Evolutionary conservation across 1,140 invertebrate species (phyloP), one percentile per base, ranked within the genome.

Genomic region (Capitella teleta): DNA sequence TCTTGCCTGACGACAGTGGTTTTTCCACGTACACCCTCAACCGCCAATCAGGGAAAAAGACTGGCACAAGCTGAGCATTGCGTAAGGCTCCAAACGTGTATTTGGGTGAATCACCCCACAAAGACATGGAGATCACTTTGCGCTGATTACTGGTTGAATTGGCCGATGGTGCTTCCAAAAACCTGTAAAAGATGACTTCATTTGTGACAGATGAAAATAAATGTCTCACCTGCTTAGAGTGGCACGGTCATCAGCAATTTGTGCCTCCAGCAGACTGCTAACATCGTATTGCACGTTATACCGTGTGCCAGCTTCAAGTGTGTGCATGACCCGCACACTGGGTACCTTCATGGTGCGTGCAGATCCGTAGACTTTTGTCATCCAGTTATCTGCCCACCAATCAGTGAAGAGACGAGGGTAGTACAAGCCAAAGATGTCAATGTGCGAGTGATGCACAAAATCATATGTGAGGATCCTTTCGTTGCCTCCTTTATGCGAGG

Each of bases 321-420:
- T 52, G 32, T 52, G 51, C 18, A 47, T 47, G 16, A 52, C 24
- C 16, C 44, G 14, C 8, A 52, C 51, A 25, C 34, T 47, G 1
- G 51, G 51, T 10, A 52, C 32, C 25, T 46, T 46, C 18, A 47
- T 24, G 12, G 43, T 52, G 21, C 47, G 12, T 12, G n/a, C 25
- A 1, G 52, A 41, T 8, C 19, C 12, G 45, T 53, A 53, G 21
- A 47, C 28, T 26, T 16, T 4, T 3, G 52, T 53, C 18, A 53
- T 47, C 52, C 52, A 53, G 12, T 43, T 30, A 18, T 53, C 52
- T 1, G 32, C 52, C 47, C 38, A 53, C 52, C 52, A 53, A 32
- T 53, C 52, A 2, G 46, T 53, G 47, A 53, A 53, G 10, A 49
- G 24, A 12, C 52, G 46, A 4, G 52, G 52, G 21, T 52, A 52